Evolutionary conservation across 2,113 vertebrate species (phyloP).

Genomic region (Notechis scutatus): DNA sequence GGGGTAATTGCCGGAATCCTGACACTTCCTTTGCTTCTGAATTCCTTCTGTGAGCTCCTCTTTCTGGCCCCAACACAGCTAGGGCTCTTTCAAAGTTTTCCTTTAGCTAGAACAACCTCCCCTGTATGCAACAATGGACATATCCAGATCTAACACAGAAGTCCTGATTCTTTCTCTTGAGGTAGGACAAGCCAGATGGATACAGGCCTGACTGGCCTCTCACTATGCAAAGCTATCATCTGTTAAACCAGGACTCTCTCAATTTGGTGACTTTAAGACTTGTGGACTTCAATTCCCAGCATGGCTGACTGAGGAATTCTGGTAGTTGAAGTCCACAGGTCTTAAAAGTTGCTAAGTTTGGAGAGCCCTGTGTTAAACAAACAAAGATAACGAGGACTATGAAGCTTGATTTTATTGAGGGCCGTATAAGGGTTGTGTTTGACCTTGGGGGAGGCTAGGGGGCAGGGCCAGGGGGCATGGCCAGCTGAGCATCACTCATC

Average conservation of each 20-base stretch:
- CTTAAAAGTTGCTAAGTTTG: neutral
- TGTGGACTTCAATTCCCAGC: neutral
- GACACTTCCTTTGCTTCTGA: neutral
- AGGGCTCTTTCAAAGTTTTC: neutral
- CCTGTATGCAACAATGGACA: neutral
- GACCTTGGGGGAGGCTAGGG: no score
- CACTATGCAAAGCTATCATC: neutral
- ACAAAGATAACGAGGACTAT: neutral
- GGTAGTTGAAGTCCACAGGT: neutral
- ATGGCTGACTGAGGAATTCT: neutral
- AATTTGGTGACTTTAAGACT: neutral
- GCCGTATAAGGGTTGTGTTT: no score
- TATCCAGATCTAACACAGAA: neutral
- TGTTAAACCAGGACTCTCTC: neutral
- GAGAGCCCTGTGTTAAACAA: neutral
- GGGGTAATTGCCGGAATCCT: no score
- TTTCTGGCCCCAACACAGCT: neutral
- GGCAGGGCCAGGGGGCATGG: no score
- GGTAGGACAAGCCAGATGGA: neutral
- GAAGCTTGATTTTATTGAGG: no score
- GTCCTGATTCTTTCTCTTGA: neutral
- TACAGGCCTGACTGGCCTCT: neutral
- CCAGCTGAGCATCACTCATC: no score
- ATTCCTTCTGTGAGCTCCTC: neutral
- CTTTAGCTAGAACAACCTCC: neutral